phyloP scores from a whole-genome alignment of 2,888 invertebrate species.

The Chesias legatella region DNA sequence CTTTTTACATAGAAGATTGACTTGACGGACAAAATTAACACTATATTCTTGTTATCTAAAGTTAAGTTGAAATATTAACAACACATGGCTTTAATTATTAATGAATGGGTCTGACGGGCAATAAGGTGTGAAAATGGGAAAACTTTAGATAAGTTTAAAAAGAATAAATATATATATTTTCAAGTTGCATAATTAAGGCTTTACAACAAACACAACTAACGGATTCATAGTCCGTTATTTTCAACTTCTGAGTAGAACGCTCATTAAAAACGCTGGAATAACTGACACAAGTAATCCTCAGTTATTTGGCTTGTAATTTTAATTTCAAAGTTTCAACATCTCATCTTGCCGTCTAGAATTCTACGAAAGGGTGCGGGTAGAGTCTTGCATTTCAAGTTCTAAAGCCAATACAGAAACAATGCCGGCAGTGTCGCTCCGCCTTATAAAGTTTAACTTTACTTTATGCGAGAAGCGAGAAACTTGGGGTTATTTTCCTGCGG shows the following conservation, averaged over 20 bases:
- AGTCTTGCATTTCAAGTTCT: constrained; percentile 54
- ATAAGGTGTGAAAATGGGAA: too few relatives aligned
- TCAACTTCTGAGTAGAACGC: not conserved
- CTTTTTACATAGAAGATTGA: too few relatives aligned
- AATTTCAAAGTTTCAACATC: constrained; percentile 39
- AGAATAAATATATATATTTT: too few relatives aligned
- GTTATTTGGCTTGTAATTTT: constrained; percentile 24
- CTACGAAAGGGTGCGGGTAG: constrained; percentile 33
- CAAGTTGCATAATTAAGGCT: too few relatives aligned
- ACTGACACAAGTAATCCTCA: constrained; percentile 14
- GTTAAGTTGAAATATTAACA: too few relatives aligned
- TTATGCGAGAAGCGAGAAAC: constrained; percentile 40
- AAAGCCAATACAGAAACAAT: constrained; percentile 65
- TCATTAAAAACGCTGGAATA: constrained; percentile 1
- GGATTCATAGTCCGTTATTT: too few relatives aligned
- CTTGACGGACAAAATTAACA: too few relatives aligned
- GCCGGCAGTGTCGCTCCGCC: constrained; percentile 51
- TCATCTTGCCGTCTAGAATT: constrained; percentile 29
- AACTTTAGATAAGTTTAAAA: too few relatives aligned
- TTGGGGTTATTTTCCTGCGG: constrained; percentile 40
- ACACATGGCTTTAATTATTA: too few relatives aligned
- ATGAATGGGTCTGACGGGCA: too few relatives aligned
- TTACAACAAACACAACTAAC: too few relatives aligned
- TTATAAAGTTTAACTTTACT: constrained; percentile 55
- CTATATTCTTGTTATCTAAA: too few relatives aligned